A percentile compares a stretch with the other conserved stretches of the same genome.
Conservation (phyloP, 2,797 vertebrate species). For the Crenuchus spilurus region DNA sequence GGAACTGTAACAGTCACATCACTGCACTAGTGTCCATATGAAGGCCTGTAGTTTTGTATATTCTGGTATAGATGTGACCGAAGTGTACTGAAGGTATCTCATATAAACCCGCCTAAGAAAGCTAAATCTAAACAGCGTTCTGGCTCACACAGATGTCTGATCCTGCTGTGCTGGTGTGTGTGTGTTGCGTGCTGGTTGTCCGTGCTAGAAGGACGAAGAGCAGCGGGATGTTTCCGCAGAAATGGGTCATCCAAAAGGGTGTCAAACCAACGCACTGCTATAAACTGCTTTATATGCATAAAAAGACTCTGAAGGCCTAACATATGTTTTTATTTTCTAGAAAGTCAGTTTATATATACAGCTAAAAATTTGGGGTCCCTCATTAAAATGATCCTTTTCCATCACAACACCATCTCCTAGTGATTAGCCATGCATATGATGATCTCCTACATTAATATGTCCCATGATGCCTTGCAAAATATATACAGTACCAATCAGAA, state of each 20-base stretch:
- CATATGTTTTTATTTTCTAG: no score
- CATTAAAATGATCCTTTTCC: no score
- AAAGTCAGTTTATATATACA: no score
- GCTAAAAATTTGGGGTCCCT: no score
- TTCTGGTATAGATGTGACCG: no score
- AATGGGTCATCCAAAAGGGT: not conserved
- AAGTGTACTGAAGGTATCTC: no score
- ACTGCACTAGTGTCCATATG: no score
- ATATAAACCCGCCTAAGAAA: not conserved
- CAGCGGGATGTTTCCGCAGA: not conserved
- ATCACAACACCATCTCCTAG: no score
- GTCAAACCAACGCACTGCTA: not conserved
- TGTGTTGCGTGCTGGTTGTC: conserved; percentile 6
- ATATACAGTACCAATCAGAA: no score
- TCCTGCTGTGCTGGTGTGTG: not conserved
- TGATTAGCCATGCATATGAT: no score
- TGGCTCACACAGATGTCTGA: not conserved
- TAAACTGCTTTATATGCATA: not conserved
- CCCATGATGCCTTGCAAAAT: no score
- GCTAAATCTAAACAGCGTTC: not conserved
- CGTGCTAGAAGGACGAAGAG: not conserved
- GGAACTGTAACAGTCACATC: not conserved
- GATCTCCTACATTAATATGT: no score
- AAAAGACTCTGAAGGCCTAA: not conserved
- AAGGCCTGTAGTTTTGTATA: not conserved